Conservation (phyloP, 2,888 invertebrate species). For the Tipula unca region DNA sequence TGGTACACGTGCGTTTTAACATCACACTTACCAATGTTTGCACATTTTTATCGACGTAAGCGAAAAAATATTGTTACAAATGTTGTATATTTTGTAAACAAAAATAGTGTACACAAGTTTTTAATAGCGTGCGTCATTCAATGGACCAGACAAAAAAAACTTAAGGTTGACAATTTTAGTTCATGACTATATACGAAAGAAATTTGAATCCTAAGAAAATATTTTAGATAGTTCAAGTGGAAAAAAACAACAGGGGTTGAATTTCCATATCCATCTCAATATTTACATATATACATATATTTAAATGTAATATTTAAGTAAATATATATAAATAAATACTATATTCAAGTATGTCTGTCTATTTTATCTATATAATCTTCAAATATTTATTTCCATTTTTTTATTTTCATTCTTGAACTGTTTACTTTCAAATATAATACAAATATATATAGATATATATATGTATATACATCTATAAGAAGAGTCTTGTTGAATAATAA, state of each 20-base stretch:
- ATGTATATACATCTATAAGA: not conserved
- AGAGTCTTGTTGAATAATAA: slow-evolving; percentile 16
- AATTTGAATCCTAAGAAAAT: not conserved
- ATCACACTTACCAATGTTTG: not conserved
- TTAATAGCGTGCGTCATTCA: not conserved
- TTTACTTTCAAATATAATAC: slow-evolving; percentile 1
- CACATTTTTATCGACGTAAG: not conserved
- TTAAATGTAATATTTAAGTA: slow-evolving; percentile 14
- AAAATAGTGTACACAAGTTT: not conserved
- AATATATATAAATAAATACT: slow-evolving; percentile 9
- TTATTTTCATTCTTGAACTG: not conserved
- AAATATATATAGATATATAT: not conserved
- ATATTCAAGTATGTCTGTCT: slow-evolving; percentile 18
- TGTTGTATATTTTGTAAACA: not conserved
- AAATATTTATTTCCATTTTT: slow-evolving; percentile 14
- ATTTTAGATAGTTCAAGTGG: not conserved
- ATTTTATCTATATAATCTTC: slow-evolving; percentile 16
- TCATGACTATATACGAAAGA: not conserved
- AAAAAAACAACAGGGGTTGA: not conserved
- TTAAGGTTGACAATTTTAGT: not conserved
- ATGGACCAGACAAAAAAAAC: not conserved
- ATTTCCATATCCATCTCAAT: not conserved
- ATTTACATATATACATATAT: not conserved
- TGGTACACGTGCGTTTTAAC: not conserved
- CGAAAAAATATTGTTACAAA: not conserved